phyloP scores from a whole-genome alignment of 1,140 invertebrate genomes.

The roundworm (Caenorhabditis elegans) region DNA sequence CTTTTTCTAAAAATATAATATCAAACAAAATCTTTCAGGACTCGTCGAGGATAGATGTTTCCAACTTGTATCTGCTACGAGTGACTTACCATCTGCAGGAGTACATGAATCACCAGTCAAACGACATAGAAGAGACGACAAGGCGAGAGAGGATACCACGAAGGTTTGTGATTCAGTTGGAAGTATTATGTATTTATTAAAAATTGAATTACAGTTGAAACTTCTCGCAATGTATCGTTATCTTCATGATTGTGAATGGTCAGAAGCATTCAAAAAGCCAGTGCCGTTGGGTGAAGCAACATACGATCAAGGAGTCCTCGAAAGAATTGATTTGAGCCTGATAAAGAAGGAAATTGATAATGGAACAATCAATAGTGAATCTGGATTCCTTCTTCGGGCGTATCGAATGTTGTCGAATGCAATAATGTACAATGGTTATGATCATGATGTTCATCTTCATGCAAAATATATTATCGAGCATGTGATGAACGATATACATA shows the following conservation, averaged over 20 bases:
- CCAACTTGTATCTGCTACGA: neutral
- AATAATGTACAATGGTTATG: neutral
- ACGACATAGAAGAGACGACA: neutral
- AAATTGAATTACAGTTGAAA: neutral
- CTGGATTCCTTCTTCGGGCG: neutral
- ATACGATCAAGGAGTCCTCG: neutral
- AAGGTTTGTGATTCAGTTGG: neutral
- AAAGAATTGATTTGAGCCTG: neutral
- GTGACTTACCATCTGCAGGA: no score
- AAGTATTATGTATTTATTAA: no score
- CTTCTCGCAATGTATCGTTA: neutral
- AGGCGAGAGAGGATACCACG: neutral
- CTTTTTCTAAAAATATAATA: neutral
- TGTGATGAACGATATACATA: neutral
- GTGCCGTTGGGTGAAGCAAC: neutral
- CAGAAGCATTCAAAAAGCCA: neutral
- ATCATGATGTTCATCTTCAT: neutral
- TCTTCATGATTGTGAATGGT: neutral
- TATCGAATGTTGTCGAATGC: neutral
- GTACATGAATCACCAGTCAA: neutral
- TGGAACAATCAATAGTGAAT: neutral
- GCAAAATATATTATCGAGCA: neutral
- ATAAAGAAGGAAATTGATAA: neutral
- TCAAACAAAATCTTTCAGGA: no score
- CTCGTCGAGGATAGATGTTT: neutral